Base-by-base conservation (phyloP, 2,113 vertebrate genomes). In the Gobiocypris rarus region DNA sequence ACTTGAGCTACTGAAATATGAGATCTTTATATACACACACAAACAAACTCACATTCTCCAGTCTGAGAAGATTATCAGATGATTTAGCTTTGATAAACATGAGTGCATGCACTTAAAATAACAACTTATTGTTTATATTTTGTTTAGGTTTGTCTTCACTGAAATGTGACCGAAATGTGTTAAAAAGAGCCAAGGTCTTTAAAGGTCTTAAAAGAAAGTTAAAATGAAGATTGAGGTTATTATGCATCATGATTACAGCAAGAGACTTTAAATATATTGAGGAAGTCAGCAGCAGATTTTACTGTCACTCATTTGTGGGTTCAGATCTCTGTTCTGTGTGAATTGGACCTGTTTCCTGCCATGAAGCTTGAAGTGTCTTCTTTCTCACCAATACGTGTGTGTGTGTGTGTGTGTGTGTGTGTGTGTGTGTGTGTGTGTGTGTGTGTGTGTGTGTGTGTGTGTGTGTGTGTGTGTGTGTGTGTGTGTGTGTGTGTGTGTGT, bases 261-360 rank as follows among this genome's bases (percentile, higher is more conserved):
- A 11, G 41, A 14, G 41, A 45, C 41, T 52, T 26, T 45, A 65
- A 6, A 45, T 22, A 24, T 9, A n/a, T 63, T 28, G 0, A 61
- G 24, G 41, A 50, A n/a, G 31, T n/a, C 22, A 41, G 54, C 19
- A 15, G 19, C 28, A 17, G 22, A 24, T 26, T 70, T 69, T 41
- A 70, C 45, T 38, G 19, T 34, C 50, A 31, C 34, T 78, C 56
- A 22, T 59, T 61, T 50, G 11, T 7, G 22, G 9, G 9, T 34
- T 24, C 24, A 26, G 22, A 31, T 63, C 52, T 82, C 50, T 75
- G 14, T 56, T 50, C 43, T 31, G 63, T 84, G 87, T 88, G 82
- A 88, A 86, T 83, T 86, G 77, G 54, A 14, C 59, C 56, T 24
- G 41, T 88, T 88, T 88, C 87, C 87, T 84, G 82, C 38, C 52